Conservation (phyloP, 2,113 vertebrate species). For the Girardinichthys multiradiatus region DNA sequence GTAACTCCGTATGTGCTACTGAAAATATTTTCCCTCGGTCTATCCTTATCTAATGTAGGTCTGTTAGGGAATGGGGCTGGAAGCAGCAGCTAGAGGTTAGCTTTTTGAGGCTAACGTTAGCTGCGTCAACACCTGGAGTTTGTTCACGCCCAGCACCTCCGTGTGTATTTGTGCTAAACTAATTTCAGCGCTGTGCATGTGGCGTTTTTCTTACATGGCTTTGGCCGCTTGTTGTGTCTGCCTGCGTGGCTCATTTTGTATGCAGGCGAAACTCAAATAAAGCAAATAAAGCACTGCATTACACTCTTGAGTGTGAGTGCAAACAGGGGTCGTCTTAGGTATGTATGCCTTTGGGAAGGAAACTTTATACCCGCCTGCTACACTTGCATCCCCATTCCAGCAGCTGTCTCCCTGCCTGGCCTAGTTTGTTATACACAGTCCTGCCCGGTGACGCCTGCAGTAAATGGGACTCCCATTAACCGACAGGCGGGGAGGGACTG, state of each 20-base stretch:
- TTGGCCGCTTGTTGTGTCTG: conserved; percentile 7
- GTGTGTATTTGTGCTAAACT: conserved; percentile 50
- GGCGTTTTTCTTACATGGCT: background rate
- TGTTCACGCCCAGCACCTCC: conserved; percentile 62
- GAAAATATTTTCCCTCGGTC: background rate
- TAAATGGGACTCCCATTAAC: conserved; percentile 31
- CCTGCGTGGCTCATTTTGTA: background rate
- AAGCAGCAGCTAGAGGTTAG: conserved; percentile 57
- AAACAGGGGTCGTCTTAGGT: conserved; percentile 40
- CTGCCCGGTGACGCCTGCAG: conserved; percentile 53
- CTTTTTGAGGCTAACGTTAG: conserved; percentile 50
- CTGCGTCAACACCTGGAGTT: conserved; percentile 43
- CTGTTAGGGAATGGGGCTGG: conserved; percentile 15
- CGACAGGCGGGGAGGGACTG: conserved; percentile 58
- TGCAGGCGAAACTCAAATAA: background rate
- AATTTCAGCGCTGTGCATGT: conserved; percentile 63
- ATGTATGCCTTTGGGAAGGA: conserved; percentile 48
- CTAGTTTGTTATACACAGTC: conserved; percentile 29
- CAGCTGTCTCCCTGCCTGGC: conserved; percentile 65
- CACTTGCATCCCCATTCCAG: conserved; percentile 64
- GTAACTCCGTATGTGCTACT: background rate
- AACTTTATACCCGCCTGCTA: conserved; percentile 67
- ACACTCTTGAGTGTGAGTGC: conserved; percentile 1
- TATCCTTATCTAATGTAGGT: conserved; percentile 13
- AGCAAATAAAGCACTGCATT: background rate